Percentiles rank a stretch among this genome's conserved stretches.
These are phyloP conservation scores for Tamandua tetradactyla DNA, from an alignment of 2,797 vertebrate species.

Conservation along the genomic window DNA sequence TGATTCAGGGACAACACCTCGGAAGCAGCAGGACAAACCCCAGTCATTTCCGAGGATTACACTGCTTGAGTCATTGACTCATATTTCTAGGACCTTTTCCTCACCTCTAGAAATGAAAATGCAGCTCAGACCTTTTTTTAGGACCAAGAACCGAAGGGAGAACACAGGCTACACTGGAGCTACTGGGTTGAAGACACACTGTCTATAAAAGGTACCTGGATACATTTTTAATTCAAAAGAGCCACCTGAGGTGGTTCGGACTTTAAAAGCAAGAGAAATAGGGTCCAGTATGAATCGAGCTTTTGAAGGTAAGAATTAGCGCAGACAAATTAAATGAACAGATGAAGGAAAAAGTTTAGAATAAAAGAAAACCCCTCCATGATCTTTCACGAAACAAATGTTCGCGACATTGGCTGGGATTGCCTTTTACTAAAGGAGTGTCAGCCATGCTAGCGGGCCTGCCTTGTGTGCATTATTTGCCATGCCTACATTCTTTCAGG, in stretches of 20 bases:
- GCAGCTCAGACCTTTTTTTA: not conserved
- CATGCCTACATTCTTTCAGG: constrained; percentile 70
- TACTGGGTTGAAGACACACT: fast-evolving
- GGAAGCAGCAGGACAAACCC: not conserved
- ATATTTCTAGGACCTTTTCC: not conserved
- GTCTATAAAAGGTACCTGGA: not conserved
- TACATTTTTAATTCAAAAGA: not conserved
- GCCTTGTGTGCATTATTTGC: constrained; percentile 65
- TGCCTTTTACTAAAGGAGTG: constrained; percentile 29
- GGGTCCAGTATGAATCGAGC: not conserved
- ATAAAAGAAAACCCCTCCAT: not conserved
- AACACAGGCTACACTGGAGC: not conserved
- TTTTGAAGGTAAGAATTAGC: not conserved
- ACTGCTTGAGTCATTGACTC: not conserved
- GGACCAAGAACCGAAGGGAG: not conserved
- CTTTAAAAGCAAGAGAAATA: constrained; percentile 7
- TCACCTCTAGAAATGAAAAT: not conserved
- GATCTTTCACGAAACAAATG: constrained; percentile 29
- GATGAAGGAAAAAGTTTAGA: not conserved
- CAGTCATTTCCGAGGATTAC: not conserved
- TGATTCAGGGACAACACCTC: not conserved
- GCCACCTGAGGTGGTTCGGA: not conserved
- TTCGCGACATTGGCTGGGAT: not conserved
- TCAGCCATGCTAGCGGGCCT: not conserved
- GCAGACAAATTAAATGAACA: not conserved